phyloP scores from a whole-genome alignment of 2,113 vertebrate genomes.

The Heterochromis multidens region DNA sequence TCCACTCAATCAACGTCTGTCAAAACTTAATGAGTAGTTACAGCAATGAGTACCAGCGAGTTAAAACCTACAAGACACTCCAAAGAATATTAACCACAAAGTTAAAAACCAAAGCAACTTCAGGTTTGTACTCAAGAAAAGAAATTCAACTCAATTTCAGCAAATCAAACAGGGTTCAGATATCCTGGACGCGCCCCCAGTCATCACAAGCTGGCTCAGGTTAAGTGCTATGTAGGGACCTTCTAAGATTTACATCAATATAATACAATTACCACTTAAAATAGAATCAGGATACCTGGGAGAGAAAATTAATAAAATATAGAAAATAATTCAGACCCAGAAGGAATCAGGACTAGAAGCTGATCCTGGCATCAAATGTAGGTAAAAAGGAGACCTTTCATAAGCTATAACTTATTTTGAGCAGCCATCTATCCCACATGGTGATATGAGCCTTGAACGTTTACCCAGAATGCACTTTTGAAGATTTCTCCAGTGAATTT shows the following conservation, averaged over 20 bases:
- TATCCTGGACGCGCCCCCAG: not conserved
- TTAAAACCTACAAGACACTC: not conserved
- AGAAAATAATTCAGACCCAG: no score
- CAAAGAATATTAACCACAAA: not conserved
- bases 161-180: not conserved
- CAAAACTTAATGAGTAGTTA: not conserved
- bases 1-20: not conserved
- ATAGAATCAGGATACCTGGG: no score
- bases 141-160: not conserved
- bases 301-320: no score
- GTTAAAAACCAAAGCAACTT: not conserved
- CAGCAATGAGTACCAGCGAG: not conserved
- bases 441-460: no score
- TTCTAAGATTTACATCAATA: not conserved
- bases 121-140: rapidly evolving
- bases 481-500: no score
- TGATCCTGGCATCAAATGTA: no score
- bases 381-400: no score
- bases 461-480: no score
- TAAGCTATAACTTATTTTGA: no score
- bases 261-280: no score
- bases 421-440: no score
- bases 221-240: not conserved
- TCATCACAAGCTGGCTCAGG: not conserved
- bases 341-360: no score